These are phyloP conservation scores for Machimus atricapillus DNA, from an alignment of 2,888 invertebrate genomes.

Conservation along the genomic window DNA sequence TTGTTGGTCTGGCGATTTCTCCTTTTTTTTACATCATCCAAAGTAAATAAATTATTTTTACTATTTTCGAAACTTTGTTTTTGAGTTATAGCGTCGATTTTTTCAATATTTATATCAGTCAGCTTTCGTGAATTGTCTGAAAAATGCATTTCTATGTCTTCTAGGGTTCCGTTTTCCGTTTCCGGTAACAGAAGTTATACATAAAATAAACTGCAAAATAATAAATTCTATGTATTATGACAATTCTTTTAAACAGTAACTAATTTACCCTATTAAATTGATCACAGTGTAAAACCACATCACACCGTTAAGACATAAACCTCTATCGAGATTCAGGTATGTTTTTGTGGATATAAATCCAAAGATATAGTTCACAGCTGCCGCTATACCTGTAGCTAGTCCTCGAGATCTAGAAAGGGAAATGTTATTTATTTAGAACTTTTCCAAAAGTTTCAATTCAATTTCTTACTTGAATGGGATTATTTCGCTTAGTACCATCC, in stretches of 20 bases:
- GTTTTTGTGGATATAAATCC: conserved; percentile 66
- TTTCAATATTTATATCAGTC: conserved; percentile 47
- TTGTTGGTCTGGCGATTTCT: neutral
- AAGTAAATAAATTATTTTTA: neutral
- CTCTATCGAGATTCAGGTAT: conserved; percentile 63
- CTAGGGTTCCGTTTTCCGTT: conserved; percentile 63
- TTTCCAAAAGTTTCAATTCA: neutral
- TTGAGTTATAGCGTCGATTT: neutral
- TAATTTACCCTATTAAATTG: conserved; percentile 60
- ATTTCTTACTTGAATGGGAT: conserved; percentile 66
- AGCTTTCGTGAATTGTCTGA: conserved; percentile 48
- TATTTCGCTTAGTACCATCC: conserved; percentile 67
- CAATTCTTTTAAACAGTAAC: neutral
- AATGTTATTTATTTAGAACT: conserved; percentile 23
- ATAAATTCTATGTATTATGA: neutral
- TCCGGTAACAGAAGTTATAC: conserved; percentile 66
- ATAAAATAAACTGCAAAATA: conserved; percentile 57
- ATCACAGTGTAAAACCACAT: conserved; percentile 65
- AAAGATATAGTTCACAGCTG: conserved; percentile 65
- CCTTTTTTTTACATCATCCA: neutral
- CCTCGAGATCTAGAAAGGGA: conserved; percentile 46
- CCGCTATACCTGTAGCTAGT: conserved; percentile 57
- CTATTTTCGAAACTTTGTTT: conserved; percentile 14
- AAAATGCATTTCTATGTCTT: conserved; percentile 50
- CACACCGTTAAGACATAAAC: conserved; percentile 64